Conservation (phyloP, 2,888 invertebrate species). For the Ectemnius lituratus region DNA sequence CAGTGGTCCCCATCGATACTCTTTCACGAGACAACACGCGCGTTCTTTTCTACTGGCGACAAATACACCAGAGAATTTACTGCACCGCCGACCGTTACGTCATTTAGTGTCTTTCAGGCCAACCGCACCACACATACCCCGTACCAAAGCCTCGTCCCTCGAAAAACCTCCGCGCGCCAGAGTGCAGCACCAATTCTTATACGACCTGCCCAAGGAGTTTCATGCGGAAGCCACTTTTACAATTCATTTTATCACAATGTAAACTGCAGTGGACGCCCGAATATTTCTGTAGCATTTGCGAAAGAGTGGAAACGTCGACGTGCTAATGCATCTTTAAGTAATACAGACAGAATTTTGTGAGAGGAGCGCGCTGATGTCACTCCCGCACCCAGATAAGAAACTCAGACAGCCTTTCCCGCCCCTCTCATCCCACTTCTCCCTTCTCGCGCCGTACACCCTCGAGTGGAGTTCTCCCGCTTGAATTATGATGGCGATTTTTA, state of each 20-base stretch:
- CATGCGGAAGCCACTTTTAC: too few relatives aligned
- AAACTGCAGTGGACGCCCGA: too few relatives aligned
- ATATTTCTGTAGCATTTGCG: slow-evolving; percentile 3
- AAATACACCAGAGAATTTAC: slow-evolving; percentile 73
- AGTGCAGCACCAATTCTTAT: too few relatives aligned
- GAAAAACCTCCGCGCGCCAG: neutral
- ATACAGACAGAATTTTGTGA: slow-evolving; percentile 69
- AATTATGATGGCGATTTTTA: slow-evolving; percentile 77
- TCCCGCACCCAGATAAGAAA: slow-evolving; percentile 75
- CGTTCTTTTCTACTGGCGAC: slow-evolving; percentile 61
- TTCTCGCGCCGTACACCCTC: slow-evolving; percentile 16
- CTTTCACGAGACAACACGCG: slow-evolving; percentile 49
- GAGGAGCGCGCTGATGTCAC: slow-evolving; percentile 75
- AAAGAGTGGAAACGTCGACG: slow-evolving; percentile 22
- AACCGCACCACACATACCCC: slow-evolving; percentile 30
- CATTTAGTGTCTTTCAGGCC: slow-evolving; percentile 57
- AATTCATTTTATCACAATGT: too few relatives aligned
- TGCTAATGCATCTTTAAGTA: slow-evolving; percentile 37
- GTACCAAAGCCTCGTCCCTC: too few relatives aligned
- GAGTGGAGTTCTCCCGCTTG: slow-evolving; percentile 68
- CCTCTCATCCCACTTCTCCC: slow-evolving; percentile 30
- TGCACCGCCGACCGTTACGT: slow-evolving; percentile 65
- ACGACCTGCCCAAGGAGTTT: too few relatives aligned
- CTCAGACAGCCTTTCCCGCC: slow-evolving; percentile 56
- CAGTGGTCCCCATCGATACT: slow-evolving; percentile 49